Base-by-base conservation (phyloP, 2,888 invertebrate species). In the Athalia circularis region DNA sequence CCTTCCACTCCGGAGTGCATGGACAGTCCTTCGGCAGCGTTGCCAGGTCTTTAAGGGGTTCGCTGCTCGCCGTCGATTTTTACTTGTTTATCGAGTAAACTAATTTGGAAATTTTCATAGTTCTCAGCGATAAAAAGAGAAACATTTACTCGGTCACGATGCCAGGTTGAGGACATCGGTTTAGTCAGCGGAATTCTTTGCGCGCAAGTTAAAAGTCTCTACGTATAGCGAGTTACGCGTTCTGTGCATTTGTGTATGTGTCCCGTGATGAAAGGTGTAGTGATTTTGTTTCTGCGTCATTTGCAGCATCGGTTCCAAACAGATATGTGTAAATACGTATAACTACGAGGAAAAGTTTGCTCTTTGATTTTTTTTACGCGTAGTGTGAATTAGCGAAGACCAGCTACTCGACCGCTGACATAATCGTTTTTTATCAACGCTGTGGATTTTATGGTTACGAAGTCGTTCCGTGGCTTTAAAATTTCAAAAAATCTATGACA, bases 1-100 rank as follows among this genome's bases (percentile, higher is more conserved):
- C 75, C 75, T 75, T 75, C 75, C 43, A 62, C 75, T 75, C 52
- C 62, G 50, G 50, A 75, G 62, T 75, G 75, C 75, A 75, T 75
- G 75, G 75, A 75, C 75, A 62, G 61, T 75, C 47, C 62, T 75
- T 15, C 15, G 62, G 75, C 75, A 75, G 52, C 75, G 75, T 75
- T 75, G 75, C 75, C 75, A 75, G 75, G n/a, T 75, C 29, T 62
- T 61, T 64, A 52, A 6, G 48, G 59, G 50, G 47, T 62, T 50
- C 48, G 62, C 59, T 61, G 29, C 29, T 29, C 29, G 2, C 29
- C 29, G 29, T 29, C 29, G 2, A 29, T 29, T 29, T 29, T 29
- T 29, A 29, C 29, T 29, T 29, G 2, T 29, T 29, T 29, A 29
- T 29, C 43, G 5, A 64, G 43, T 64, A n/a, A 64, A 45, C 0